Evolutionary conservation across 2,113 vertebrate genomes (phyloP).

Genomic region (Bolborhynchus lineola): DNA sequence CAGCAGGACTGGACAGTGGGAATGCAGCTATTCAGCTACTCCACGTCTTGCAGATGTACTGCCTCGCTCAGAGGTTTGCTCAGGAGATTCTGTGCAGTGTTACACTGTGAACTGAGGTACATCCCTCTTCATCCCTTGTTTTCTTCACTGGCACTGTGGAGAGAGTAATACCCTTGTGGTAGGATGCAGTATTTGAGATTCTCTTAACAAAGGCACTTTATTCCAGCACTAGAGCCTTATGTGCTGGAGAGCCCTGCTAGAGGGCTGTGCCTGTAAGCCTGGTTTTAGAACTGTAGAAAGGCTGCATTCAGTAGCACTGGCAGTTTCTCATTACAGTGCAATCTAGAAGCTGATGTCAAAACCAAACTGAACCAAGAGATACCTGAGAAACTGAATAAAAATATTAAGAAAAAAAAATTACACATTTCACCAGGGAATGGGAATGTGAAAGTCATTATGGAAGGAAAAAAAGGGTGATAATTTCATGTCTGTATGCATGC

Average conservation of each 20-base stretch:
- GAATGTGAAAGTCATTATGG: background rate
- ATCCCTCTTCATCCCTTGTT: background rate
- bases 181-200: background rate
- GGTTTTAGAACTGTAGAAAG: background rate
- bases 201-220: background rate
- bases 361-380: background rate
- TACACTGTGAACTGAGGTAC: too few species aligned
- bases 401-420: background rate
- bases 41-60: rapidly evolving
- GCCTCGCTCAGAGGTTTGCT: background rate
- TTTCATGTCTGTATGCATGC: background rate
- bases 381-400: background rate
- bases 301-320: background rate
- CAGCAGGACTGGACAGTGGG: rapidly evolving
- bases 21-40: background rate
- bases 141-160: background rate
- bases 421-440: background rate
- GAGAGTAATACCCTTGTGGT: background rate
- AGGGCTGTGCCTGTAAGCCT: background rate
- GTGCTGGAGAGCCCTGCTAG: background rate
- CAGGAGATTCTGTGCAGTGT: background rate
- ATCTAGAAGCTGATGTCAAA: background rate
- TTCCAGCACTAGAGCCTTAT: background rate
- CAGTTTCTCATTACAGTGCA: background rate
- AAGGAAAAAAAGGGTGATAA: background rate